Percentiles rank a stretch among this genome's conserved stretches.
These are phyloP conservation scores for Battus philenor DNA, from an alignment of 1,140 invertebrate genomes.

Conservation along the genomic window DNA sequence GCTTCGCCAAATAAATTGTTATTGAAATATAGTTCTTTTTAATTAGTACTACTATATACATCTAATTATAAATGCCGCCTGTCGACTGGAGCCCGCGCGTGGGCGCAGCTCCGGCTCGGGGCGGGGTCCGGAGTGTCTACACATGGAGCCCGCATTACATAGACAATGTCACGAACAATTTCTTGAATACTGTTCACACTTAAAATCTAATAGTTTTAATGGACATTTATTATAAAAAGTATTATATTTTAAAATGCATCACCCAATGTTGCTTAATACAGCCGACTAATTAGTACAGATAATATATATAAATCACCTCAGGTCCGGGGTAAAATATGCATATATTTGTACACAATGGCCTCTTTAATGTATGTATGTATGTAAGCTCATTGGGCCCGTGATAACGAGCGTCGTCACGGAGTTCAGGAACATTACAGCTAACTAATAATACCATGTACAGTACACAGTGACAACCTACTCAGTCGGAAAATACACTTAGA, in stretches of 20 bases:
- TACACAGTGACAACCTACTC: constrained; percentile 14
- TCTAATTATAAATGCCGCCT: constrained; percentile 45
- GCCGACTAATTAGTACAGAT: too few species aligned
- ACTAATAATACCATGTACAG: constrained; percentile 5
- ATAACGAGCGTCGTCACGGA: constrained; percentile 3
- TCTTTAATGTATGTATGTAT: too few species aligned
- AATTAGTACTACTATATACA: constrained; percentile 35
- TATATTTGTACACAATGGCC: too few species aligned
- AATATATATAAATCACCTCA: too few species aligned
- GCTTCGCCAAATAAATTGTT: constrained; percentile 18
- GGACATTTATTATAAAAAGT: too few species aligned
- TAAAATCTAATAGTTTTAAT: constrained; percentile 7
- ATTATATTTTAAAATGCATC: constrained; percentile 4
- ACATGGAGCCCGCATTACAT: constrained; percentile 4
- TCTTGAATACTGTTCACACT: constrained; percentile 12
- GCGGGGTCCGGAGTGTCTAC: background rate
- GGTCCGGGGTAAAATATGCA: too few species aligned
- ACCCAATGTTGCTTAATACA: too few species aligned
- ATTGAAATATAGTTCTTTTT: too few species aligned
- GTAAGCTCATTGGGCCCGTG: too few species aligned
- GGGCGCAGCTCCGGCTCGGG: constrained; percentile 5
- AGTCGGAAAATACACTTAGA: constrained; percentile 12
- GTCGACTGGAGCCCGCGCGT: constrained; percentile 1
- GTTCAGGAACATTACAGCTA: constrained; percentile 10
- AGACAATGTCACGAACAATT: constrained; percentile 4